phyloP scores from a whole-genome alignment of 2,113 vertebrate species.

The Zosterops hypoxanthus region DNA sequence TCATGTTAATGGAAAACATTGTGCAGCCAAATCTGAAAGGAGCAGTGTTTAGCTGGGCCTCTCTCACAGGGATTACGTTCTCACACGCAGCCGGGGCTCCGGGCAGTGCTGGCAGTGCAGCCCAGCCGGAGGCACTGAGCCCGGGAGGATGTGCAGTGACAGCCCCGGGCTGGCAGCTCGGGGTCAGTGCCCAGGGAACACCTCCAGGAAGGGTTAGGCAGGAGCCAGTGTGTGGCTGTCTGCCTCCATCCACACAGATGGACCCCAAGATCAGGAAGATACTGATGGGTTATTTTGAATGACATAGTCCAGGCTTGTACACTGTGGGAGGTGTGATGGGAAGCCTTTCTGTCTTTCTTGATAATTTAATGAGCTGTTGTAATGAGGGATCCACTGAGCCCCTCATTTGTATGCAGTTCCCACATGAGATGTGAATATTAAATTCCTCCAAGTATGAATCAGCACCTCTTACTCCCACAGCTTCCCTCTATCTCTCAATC shows the following conservation, averaged over 20 bases:
- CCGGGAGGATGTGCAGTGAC: neutral
- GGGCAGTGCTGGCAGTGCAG: neutral
- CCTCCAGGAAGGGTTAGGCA: neutral
- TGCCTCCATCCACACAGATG: neutral
- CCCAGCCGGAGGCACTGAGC: neutral
- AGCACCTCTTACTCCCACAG: slow-evolving; percentile 60
- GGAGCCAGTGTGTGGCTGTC: neutral
- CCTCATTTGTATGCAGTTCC: slow-evolving; percentile 62
- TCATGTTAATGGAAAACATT: slow-evolving; percentile 53
- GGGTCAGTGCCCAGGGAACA: neutral
- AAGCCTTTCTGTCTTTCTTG: slow-evolving; percentile 46
- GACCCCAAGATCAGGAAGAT: slow-evolving; percentile 20
- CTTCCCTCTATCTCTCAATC: neutral
- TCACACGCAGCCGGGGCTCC: neutral
- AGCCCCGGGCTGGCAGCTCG: rapidly evolving
- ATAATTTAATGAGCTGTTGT: slow-evolving; percentile 61
- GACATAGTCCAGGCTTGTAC: slow-evolving; percentile 28
- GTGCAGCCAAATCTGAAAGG: slow-evolving; percentile 8
- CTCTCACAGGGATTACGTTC: neutral
- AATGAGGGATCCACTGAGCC: slow-evolving; percentile 51
- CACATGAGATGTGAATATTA: slow-evolving; percentile 54
- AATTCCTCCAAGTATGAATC: slow-evolving; percentile 59
- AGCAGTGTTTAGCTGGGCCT: neutral
- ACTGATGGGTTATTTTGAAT: neutral
- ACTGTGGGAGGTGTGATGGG: slow-evolving; percentile 48